phyloP scores from a whole-genome alignment of 2,888 invertebrate species.

The Aleiodes leptofemur region DNA sequence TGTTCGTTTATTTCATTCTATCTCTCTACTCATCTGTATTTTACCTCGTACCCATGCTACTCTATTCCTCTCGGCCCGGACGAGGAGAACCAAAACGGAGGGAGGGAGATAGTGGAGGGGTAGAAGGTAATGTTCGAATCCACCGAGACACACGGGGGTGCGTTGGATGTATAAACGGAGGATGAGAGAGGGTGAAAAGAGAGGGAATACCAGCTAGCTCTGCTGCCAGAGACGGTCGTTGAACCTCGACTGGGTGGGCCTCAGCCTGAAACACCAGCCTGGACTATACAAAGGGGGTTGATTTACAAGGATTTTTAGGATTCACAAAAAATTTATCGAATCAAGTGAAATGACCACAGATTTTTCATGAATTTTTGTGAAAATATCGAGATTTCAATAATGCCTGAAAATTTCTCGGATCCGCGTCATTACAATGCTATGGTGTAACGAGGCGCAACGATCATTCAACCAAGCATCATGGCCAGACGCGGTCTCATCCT shows the following conservation, averaged over 20 bases:
- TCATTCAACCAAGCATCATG: constrained; percentile 61
- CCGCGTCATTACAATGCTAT: constrained; percentile 52
- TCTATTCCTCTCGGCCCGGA: constrained; percentile 45
- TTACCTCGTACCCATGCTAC: constrained; percentile 26
- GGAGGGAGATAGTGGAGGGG: constrained; percentile 35
- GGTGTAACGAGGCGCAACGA: constrained; percentile 62
- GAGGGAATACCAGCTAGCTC: constrained; percentile 29
- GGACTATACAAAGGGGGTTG: constrained; percentile 12
- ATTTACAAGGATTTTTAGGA: constrained; percentile 22
- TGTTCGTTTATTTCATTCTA: constrained; percentile 23
- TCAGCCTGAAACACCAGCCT: constrained; percentile 11
- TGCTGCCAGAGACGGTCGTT: constrained; percentile 55
- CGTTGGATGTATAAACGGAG: constrained; percentile 42
- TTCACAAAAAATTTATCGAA: not conserved
- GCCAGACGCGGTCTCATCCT: constrained; percentile 46
- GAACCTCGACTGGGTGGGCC: constrained; percentile 50
- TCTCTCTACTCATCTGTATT: constrained; percentile 27
- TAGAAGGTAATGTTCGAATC: constrained; percentile 21
- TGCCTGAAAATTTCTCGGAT: constrained; percentile 14
- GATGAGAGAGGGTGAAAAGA: constrained; percentile 51
- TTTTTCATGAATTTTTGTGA: not conserved
- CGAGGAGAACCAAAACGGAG: constrained; percentile 48
- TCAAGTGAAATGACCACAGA: not conserved
- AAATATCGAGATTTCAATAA: too few relatives aligned
- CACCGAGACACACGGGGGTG: constrained; percentile 7